Conservation (phyloP, 2,888 invertebrate species). For the Nemotelus nigrinus region DNA sequence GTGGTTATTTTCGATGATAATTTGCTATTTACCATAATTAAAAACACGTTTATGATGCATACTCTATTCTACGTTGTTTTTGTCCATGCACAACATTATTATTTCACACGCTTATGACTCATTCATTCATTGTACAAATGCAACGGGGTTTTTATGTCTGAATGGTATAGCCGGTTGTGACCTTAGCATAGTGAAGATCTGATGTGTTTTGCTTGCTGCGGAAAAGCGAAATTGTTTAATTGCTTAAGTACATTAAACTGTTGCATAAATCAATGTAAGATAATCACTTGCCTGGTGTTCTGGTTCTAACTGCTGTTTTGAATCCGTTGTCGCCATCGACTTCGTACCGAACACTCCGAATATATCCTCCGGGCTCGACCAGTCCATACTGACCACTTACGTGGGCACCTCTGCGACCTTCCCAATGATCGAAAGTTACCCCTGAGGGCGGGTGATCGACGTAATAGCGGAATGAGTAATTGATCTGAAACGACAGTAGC, state of each 20-base stretch:
- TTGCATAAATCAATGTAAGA: constrained; percentile 1
- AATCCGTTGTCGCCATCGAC: constrained; percentile 58
- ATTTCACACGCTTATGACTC: constrained; percentile 29
- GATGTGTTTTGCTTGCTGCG: constrained; percentile 57
- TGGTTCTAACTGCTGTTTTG: constrained; percentile 58
- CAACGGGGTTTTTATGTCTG: constrained; percentile 57
- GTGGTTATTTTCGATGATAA: too few relatives aligned
- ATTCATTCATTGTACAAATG: constrained; percentile 53
- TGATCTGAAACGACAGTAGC: constrained; percentile 53
- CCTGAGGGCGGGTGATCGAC: constrained; percentile 58
- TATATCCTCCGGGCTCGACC: constrained; percentile 60
- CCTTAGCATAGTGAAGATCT: constrained; percentile 54
- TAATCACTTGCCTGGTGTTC: constrained; percentile 54
- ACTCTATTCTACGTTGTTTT: too few relatives aligned
- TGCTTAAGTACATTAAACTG: neutral
- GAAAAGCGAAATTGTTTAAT: constrained; percentile 28
- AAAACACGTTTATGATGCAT: too few relatives aligned
- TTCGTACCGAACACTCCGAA: constrained; percentile 60
- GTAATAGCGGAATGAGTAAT: constrained; percentile 59
- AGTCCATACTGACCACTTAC: constrained; percentile 60
- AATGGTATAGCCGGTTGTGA: constrained; percentile 56
- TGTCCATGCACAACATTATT: neutral
- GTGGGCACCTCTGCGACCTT: constrained; percentile 57
- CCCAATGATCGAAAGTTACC: constrained; percentile 60
- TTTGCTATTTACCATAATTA: too few relatives aligned